Conservation (phyloP, 2,797 vertebrate genomes). For the Semotilus atromaculatus region DNA sequence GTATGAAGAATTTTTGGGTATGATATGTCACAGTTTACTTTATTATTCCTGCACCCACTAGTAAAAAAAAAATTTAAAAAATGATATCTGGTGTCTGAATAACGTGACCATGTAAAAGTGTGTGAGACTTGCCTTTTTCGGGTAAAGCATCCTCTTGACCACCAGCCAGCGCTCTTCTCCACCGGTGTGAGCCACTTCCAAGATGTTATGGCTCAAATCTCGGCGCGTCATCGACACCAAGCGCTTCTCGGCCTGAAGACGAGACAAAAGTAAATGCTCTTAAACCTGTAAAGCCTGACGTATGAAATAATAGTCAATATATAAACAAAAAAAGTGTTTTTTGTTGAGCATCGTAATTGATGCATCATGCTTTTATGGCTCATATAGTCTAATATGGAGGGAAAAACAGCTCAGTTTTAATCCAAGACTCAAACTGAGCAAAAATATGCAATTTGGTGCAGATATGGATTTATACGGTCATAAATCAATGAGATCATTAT, state of each 20-base stretch:
- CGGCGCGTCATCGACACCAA: slow-evolving; percentile 77
- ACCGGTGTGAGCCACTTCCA: slow-evolving; percentile 79
- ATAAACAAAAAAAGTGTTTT: neutral
- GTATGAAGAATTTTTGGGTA: too few relatives aligned
- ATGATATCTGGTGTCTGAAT: too few relatives aligned
- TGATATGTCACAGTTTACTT: too few relatives aligned
- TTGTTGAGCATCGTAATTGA: too few relatives aligned
- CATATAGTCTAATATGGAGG: neutral
- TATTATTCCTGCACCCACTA: too few relatives aligned
- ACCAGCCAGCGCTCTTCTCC: slow-evolving; percentile 81
- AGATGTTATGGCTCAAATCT: slow-evolving; percentile 76
- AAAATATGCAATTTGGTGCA: neutral
- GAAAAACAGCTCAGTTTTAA: too few relatives aligned
- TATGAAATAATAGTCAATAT: neutral
- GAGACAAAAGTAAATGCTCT: neutral
- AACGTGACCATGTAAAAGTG: neutral
- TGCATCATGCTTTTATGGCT: neutral
- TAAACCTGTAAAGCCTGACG: neutral
- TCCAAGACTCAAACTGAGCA: too few relatives aligned
- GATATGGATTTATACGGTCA: neutral
- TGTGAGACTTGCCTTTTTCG: slow-evolving; percentile 72
- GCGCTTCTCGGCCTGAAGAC: slow-evolving; percentile 73
- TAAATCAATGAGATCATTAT: neutral
- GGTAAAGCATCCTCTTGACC: slow-evolving; percentile 75
- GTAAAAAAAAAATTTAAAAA: too few relatives aligned